Evolutionary conservation across 2,113 vertebrate genomes (phyloP).

Genomic region (Eonycteris spelaea): DNA sequence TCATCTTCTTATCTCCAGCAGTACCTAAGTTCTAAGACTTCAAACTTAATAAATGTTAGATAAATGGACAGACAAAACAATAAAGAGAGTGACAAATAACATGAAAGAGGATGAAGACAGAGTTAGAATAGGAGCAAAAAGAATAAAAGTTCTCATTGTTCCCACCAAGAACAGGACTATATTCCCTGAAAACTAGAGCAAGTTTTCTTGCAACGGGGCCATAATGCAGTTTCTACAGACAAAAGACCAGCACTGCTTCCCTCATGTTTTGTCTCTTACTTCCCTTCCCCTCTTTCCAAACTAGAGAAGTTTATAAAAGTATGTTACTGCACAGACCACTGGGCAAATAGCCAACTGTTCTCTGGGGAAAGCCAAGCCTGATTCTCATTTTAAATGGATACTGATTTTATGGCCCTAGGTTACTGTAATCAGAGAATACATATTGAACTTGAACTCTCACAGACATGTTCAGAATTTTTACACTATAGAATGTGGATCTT

Average conservation of each 20-base stretch:
- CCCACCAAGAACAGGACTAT: not conserved
- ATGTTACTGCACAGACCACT: constrained; percentile 41
- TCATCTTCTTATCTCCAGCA: not conserved
- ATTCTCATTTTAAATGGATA: constrained; percentile 59
- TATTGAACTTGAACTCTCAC: constrained; percentile 32
- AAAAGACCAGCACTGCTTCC: not conserved
- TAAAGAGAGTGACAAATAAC: not conserved
- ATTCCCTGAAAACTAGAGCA: not conserved
- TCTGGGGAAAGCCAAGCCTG: constrained; percentile 43
- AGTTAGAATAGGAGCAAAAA: not conserved
- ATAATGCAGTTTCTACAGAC: not conserved
- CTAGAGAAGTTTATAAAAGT: constrained; percentile 24
- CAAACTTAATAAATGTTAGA: not conserved
- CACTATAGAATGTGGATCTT: not conserved
- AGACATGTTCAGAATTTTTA: constrained; percentile 4
- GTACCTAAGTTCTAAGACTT: not conserved
- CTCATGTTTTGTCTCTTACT: not conserved
- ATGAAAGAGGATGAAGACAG: not conserved
- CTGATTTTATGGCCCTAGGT: constrained; percentile 41
- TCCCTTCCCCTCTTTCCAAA: constrained; percentile 10
- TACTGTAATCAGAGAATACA: constrained; percentile 48
- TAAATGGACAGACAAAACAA: not conserved
- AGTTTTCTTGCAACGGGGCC: not conserved
- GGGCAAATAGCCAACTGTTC: constrained; percentile 43
- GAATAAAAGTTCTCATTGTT: not conserved